Evolutionary conservation across 2,113 vertebrate species (phyloP).

Genomic region (Corvus cornix): DNA sequence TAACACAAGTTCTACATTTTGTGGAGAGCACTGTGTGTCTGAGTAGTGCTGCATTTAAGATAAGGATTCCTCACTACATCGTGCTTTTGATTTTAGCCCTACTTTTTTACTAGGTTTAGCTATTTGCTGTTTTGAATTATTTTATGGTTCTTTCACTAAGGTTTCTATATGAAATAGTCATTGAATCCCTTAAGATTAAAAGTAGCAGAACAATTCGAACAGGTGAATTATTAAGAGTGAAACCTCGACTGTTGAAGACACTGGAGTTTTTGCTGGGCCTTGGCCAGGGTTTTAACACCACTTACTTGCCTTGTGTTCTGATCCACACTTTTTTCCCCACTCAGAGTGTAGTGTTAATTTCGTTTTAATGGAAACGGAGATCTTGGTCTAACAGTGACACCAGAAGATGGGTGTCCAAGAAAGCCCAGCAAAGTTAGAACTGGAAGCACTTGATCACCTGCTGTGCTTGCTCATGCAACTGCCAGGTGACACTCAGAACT

Average conservation of each 20-base stretch:
- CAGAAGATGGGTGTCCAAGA: neutral
- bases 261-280: fast-evolving
- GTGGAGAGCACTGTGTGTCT: neutral
- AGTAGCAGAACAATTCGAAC: neutral
- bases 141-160: neutral
- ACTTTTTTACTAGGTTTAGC: neutral
- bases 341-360: neutral
- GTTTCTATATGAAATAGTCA: neutral
- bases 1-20: fast-evolving
- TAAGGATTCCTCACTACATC: neutral
- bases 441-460: neutral
- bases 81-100: neutral
- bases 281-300: neutral
- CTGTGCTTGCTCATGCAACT: neutral
- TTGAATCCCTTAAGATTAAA: neutral
- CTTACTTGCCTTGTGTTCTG: neutral
- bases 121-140: neutral
- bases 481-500: neutral
- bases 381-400: neutral
- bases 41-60: neutral
- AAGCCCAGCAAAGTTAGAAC: neutral
- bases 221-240: neutral
- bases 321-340: neutral
- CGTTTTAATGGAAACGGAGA: neutral
- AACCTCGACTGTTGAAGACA: neutral